Base-by-base conservation (phyloP, 1,140 invertebrate species). In the Helicoverpa armigera region DNA sequence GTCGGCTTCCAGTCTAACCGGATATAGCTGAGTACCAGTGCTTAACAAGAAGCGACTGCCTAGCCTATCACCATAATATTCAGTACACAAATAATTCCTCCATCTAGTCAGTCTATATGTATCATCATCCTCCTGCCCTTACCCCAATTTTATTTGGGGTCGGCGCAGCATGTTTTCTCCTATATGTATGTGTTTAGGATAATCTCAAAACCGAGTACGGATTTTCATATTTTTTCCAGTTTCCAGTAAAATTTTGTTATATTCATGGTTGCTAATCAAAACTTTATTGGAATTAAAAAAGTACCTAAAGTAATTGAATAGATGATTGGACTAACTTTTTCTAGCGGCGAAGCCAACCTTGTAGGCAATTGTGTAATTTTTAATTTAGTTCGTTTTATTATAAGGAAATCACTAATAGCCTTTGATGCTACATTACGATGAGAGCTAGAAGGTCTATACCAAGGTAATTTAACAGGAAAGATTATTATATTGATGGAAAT, bases 391-490 rank as follows among this genome's bases (percentile, higher is more conserved):
- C 16, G 31, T 56, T 56, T 54, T 73, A 56, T 73, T 56, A 69
- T 60, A 74, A 74, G 54, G 72, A 74, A 74, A 74, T 74, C 48
- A 56, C 29, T n/a, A 1, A 58, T 48, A 56, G 60, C 72, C 72
- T 74, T 74, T 43, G 53, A 74, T 35, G 14, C 31, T n/a, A 43
- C 31, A 29, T 48, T 43, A 35, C 58, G 31, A 60, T 74, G 29
- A 74, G 18, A 35, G 18, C 35, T 2, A 18, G 72, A 74, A 74
- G 72, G 54, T 58, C 35, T 18, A 67, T 9, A 48, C 51, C 72
- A 58, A 74, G 72, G 72, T 74, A 48, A 74, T 10, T 43, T 58
- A 60, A 60, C 35, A 74, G 72, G 35, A 74, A 56, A 60, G 54
- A 58, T 67, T 67, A 67, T 50, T 50, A 35, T 67, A 67, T 67